phyloP scores from a whole-genome alignment of 2,113 vertebrate genomes.

The Chaetodon trifascialis region DNA sequence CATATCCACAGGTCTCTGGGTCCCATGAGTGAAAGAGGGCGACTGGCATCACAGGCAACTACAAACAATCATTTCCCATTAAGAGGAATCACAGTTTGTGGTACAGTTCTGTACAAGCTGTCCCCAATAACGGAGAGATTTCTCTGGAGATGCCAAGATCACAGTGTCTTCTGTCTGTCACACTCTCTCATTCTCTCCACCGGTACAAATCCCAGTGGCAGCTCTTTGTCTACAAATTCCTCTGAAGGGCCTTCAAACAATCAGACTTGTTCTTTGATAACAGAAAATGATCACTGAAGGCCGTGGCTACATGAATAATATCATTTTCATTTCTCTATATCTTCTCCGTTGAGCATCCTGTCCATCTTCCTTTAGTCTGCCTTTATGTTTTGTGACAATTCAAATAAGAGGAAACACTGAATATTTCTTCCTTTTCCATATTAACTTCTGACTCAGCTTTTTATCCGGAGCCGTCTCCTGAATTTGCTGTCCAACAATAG shows the following conservation, averaged over 20 bases:
- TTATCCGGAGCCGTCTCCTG: not conserved
- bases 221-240: slow-evolving; percentile 12
- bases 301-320: not conserved
- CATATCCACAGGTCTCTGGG: not conserved
- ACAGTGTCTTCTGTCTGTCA: slow-evolving; percentile 28
- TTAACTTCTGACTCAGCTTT: not conserved
- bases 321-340: not conserved
- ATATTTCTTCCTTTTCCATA: not conserved
- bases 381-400: not conserved
- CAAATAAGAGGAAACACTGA: not conserved
- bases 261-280: not conserved
- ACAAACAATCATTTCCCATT: slow-evolving; percentile 36
- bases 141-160: slow-evolving; percentile 48
- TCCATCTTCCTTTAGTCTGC: not conserved
- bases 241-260: not conserved
- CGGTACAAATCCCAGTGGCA: slow-evolving; percentile 30
- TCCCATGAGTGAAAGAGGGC: not conserved
- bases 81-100: slow-evolving; percentile 38
- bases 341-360: not conserved
- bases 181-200: slow-evolving; percentile 33
- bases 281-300: not conserved
- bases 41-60: slow-evolving; percentile 21
- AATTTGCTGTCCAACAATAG: not conserved
- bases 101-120: slow-evolving; percentile 55
- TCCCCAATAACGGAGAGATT: slow-evolving; percentile 35